Base-by-base conservation (phyloP, 1,140 invertebrate genomes). In the Neomicropteryx cornuta region DNA sequence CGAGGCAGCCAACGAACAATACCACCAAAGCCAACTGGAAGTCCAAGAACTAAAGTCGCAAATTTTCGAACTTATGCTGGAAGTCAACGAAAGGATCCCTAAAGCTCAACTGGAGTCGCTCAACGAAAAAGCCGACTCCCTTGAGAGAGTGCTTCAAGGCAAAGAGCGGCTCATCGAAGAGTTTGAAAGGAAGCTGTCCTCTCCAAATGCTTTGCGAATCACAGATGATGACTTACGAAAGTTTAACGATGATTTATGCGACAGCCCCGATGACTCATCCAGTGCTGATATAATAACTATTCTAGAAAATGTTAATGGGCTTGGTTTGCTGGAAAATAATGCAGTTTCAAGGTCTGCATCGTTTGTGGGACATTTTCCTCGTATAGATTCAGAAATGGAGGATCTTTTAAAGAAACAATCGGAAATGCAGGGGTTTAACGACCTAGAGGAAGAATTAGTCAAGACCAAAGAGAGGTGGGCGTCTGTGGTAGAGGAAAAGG, bases 371-470 rank as follows among this genome's bases (percentile, higher is more conserved):
- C n/a, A n/a, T n/a, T n/a, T n/a, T n/a, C n/a, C n/a, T n/a, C n/a
- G n/a, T n/a, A n/a, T n/a, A n/a, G n/a, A n/a, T n/a, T n/a, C n/a
- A n/a, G n/a, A n/a, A n/a, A n/a, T n/a, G n/a, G n/a, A n/a, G n/a
- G n/a, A n/a, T n/a, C n/a, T n/a, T n/a, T n/a, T n/a, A n/a, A n/a
- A n/a, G n/a, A n/a, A n/a, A n/a, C n/a, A n/a, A n/a, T n/a, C n/a
- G n/a, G n/a, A n/a, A n/a, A n/a, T n/a, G n/a, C n/a, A n/a, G n/a
- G n/a, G n/a, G 27, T 43, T 68, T 38, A 56, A 60, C 44, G 59
- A 62, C 35, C 48, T 68, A n/a, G 61, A 68, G 44, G 65, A 68
- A 45, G 63, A 68, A 46, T 47, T 68, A 31, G 60, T 68, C 19
- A 52, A 59, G 17, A 59, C 61, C 34, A 68, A 68, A 48, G 63